These are phyloP conservation scores for Penaeus indicus DNA, from an alignment of 1,140 invertebrate genomes.

Conservation along the genomic window DNA sequence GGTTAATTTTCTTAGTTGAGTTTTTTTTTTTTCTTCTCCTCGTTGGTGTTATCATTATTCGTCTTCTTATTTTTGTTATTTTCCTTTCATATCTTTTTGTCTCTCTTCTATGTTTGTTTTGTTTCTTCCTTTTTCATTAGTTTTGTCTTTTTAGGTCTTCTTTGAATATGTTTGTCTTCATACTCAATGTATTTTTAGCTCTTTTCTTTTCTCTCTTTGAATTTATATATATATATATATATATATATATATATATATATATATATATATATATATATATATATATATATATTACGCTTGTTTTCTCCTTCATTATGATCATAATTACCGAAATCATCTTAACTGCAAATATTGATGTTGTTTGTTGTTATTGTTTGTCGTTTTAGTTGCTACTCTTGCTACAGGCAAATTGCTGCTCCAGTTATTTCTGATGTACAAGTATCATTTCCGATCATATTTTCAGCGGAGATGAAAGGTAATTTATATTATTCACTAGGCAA, in stretches of 20 bases:
- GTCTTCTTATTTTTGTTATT: background rate
- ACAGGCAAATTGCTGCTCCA: too few species aligned
- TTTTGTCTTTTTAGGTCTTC: background rate
- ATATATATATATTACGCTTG: too few species aligned
- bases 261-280: background rate
- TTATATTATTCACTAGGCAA: too few species aligned
- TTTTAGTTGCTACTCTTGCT: too few species aligned
- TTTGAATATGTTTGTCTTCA: background rate
- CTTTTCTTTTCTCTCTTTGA: background rate
- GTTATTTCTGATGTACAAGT: too few species aligned
- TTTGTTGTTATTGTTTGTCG: too few species aligned
- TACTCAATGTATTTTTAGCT: background rate
- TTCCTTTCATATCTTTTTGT: background rate
- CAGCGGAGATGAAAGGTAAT: too few species aligned
- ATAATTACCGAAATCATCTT: too few species aligned
- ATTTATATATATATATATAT: constrained; percentile 2
- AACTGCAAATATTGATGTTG: too few species aligned
- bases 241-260: constrained; percentile 30
- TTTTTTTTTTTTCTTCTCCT: background rate
- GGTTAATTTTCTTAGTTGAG: too few species aligned
- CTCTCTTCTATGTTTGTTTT: background rate
- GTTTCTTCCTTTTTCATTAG: background rate
- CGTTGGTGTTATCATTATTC: background rate
- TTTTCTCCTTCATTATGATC: too few species aligned
- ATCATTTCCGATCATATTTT: too few species aligned